These are phyloP conservation scores for Orthonyx spaldingii DNA, from an alignment of 2,113 vertebrate genomes.

Conservation along the genomic window DNA sequence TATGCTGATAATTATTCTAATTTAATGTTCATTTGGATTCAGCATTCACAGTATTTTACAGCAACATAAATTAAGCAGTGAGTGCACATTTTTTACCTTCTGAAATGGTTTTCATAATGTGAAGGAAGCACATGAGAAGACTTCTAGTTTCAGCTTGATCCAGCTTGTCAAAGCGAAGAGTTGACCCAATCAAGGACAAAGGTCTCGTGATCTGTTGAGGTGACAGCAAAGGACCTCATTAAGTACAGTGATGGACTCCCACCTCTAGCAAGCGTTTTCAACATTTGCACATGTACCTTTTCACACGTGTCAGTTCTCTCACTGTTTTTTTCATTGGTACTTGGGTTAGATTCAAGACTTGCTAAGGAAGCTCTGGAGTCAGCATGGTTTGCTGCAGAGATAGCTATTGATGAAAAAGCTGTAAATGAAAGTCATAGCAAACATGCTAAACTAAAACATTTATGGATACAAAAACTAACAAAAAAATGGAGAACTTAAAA, in stretches of 20 bases:
- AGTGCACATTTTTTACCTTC: conserved; percentile 76
- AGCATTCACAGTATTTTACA: neutral
- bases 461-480: conserved; percentile 52
- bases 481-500: conserved; percentile 48
- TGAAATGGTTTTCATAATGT: conserved; percentile 98
- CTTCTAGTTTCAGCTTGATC: conserved; percentile 96
- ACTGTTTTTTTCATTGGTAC: conserved; percentile 92
- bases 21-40: neutral
- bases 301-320: conserved; percentile 94
- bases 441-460: conserved; percentile 69
- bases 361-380: conserved; percentile 94
- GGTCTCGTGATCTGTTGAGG: conserved; percentile 86
- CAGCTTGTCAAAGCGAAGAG: conserved; percentile 94
- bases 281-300: conserved; percentile 77
- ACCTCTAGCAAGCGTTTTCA: neutral
- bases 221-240: neutral
- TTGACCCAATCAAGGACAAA: conserved; percentile 92
- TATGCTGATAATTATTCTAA: neutral
- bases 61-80: neutral
- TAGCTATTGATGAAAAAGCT: conserved; percentile 96
- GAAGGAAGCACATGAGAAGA: conserved; percentile 95
- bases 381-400: conserved; percentile 91
- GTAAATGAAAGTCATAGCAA: conserved; percentile 77
- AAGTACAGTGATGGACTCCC: neutral
- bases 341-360: conserved; percentile 96